Conservation (phyloP, 35 echinoderm and acorn worm genomes). For the Ptychodera flava region DNA sequence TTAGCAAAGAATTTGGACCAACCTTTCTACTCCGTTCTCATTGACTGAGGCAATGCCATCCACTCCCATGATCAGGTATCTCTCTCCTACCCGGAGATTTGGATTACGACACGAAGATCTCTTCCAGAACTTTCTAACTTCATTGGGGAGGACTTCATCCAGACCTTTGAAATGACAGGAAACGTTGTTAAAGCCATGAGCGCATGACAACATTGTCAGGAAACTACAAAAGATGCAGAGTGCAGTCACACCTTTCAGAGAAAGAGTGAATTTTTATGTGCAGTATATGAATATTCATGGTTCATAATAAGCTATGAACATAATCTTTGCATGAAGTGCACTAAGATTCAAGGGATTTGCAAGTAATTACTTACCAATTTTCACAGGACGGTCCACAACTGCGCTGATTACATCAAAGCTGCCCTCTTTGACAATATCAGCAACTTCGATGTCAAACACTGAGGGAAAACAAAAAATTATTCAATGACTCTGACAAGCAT, state of each 20-base stretch:
- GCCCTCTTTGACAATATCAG: neutral
- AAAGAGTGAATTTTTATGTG: no score
- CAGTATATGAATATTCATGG: no score
- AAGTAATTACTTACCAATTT: neutral
- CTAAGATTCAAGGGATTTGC: no score
- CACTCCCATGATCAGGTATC: neutral
- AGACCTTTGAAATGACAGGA: neutral
- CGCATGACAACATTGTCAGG: no score
- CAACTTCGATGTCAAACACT: neutral
- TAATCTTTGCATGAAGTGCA: no score
- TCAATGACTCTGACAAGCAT: no score
- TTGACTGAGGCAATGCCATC: neutral
- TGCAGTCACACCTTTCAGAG: no score
- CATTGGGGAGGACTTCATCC: neutral
- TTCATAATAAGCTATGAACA: no score
- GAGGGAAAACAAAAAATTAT: no score
- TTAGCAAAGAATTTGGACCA: no score
- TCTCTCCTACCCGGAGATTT: neutral
- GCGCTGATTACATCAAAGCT: neutral
- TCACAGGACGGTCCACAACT: neutral
- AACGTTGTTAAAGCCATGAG: no score
- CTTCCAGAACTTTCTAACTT: neutral
- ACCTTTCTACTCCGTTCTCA: neutral
- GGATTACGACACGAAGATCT: neutral
- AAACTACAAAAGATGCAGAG: no score